Percentiles rank a stretch among this genome's conserved stretches.
Evolutionary conservation across 2,888 invertebrate species (phyloP).

Genomic region (Glyphotaelius pellucidus): DNA sequence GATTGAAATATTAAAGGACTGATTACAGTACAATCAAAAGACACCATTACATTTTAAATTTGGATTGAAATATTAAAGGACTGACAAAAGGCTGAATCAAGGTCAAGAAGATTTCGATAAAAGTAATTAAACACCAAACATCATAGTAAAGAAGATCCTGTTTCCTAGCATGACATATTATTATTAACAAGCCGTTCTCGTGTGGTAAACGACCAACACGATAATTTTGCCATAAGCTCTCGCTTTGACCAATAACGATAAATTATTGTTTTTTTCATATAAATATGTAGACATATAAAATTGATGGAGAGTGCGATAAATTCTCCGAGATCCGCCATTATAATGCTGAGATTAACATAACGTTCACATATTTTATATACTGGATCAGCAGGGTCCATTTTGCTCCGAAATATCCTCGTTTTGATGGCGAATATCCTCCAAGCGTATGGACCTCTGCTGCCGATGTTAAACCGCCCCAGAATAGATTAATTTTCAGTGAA

Average conservation of each 20-base stretch:
- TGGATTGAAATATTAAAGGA: background rate
- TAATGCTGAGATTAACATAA: slow-evolving; percentile 33
- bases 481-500: background rate
- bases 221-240: slow-evolving; percentile 3
- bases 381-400: slow-evolving; percentile 30
- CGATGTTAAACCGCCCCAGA: background rate
- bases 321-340: slow-evolving; percentile 19
- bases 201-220: background rate
- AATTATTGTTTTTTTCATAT: background rate
- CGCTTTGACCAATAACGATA: slow-evolving; percentile 28
- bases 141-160: background rate
- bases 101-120: background rate
- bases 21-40: background rate
- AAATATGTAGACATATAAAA: slow-evolving; percentile 38
- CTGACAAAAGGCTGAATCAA: background rate
- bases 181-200: background rate
- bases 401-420: background rate
- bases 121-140: background rate
- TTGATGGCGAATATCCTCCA: background rate
- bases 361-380: slow-evolving; percentile 44
- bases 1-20: background rate
- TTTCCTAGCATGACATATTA: background rate
- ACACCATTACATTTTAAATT: background rate
- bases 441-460: background rate
- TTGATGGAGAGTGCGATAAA: slow-evolving; percentile 38